These are phyloP conservation scores for Melopsittacus undulatus DNA, from an alignment of 2,797 vertebrate genomes.

Conservation along the genomic window DNA sequence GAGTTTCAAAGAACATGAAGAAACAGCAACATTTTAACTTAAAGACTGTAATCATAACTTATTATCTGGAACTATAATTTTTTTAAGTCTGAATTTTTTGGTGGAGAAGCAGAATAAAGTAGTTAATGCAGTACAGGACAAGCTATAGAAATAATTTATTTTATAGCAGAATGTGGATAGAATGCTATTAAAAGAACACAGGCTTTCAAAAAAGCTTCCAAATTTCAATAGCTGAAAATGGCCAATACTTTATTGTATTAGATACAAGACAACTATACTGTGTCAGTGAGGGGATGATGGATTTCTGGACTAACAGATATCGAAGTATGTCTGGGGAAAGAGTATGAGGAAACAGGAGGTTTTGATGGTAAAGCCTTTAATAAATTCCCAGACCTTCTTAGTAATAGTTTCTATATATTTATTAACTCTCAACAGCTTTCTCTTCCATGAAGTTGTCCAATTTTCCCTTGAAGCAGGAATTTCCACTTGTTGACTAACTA, in stretches of 20 bases:
- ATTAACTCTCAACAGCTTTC: neutral
- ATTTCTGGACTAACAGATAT: neutral
- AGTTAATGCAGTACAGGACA: neutral
- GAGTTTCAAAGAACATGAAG: neutral
- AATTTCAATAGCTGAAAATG: slow-evolving; percentile 5
- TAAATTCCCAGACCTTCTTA: neutral
- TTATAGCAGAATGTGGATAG: neutral
- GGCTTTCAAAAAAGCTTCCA: neutral
- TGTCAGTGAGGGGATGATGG: neutral
- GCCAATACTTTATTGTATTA: neutral
- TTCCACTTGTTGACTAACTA: neutral
- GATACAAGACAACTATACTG: neutral
- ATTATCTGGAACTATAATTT: neutral
- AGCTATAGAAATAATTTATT: neutral
- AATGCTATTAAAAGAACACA: neutral
- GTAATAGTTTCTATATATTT: neutral
- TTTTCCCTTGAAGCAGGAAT: neutral
- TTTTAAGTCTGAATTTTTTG: neutral
- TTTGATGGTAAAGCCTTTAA: neutral
- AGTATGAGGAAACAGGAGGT: neutral
- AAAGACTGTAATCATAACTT: neutral
- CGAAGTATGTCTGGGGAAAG: neutral
- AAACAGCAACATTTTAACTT: neutral
- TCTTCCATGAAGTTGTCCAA: neutral
- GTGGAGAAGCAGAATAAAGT: neutral